Base-by-base conservation (phyloP, 2,888 invertebrate species). In the Boloria euphrosyne region DNA sequence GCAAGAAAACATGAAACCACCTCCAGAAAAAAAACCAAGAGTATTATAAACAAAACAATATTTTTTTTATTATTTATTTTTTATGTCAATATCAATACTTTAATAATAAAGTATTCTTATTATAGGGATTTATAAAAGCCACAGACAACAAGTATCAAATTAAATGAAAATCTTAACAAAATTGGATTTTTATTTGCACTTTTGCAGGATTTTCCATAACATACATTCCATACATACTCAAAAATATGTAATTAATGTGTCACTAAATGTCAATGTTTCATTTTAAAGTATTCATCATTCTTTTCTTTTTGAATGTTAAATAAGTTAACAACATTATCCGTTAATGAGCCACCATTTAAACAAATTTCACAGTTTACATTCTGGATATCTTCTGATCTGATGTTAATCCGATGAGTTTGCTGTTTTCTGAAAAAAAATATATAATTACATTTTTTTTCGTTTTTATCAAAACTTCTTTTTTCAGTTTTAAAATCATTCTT, bases 1-100 rank as follows among this genome's bases (percentile, higher is more conserved):
- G 79, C 93, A 93, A 73, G 96, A 96, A 78, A 93, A 93, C 72
- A 96, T 97, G 95, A 97, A 97, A 86, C 97, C 97, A 61, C 97
- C 97, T 7, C 97, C 97, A 58, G 97, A 97, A 80, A 97, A 97
- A 79, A 97, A 97, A 82, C 94, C 95, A 5, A 94, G 96, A 85
- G 77, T 80, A 88, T 73, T 16, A 10, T 53, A 53, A 27, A 16
- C 13, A 10, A 38, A 38, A 38, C 31, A 7, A 38, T 38, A 38
- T 38, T 38, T 38, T 38, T 7, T 38, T 38, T 10, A 38, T 38
- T 10, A 10, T 38, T 38, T 38, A 4, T 49, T 49, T 16, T 7
- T 49, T 49, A 49, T 16, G 5, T 49, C 47, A 16, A 49, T n/a
- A n/a, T 7, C 47, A 16, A 16, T 49, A 49, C 2, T 49, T 16